A percentile compares a stretch with the other conserved stretches of the same genome.
Conservation (phyloP, 1,140 invertebrate species). For the Littorina saxatilis region DNA sequence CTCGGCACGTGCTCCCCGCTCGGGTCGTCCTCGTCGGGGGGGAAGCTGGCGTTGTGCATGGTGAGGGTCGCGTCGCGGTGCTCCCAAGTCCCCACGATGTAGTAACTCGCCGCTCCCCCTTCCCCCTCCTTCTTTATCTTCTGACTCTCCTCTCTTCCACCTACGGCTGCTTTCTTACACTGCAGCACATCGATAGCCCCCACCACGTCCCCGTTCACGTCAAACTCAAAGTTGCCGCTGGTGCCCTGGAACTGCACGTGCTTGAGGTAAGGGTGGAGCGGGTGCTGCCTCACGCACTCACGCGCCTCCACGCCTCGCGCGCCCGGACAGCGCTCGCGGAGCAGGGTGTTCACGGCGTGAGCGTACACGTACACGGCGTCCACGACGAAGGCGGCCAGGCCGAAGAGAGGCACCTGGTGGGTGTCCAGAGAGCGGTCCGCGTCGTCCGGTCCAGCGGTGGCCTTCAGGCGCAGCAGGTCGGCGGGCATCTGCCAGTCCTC, state of each 20-base stretch:
- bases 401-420: not conserved
- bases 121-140: no score
- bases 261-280: constrained; percentile 50
- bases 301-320: constrained; percentile 8
- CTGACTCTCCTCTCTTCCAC: no score
- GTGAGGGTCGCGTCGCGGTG: constrained; percentile 35
- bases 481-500: not conserved
- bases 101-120: not conserved
- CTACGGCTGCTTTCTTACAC: constrained; percentile 45
- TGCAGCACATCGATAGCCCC: constrained; percentile 54
- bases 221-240: constrained; percentile 58
- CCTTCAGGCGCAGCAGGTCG: not conserved
- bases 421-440: not conserved
- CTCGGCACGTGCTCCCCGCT: constrained; percentile 30
- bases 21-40: not conserved
- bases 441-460: not conserved
- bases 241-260: constrained; percentile 52
- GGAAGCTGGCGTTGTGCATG: constrained; percentile 31
- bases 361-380: constrained; percentile 91
- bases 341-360: constrained; percentile 81
- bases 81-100: constrained; percentile 51
- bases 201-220: constrained; percentile 60
- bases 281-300: constrained; percentile 47
- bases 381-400: constrained; percentile 85
- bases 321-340: constrained; percentile 39